These are phyloP conservation scores for Xylophagus ater DNA, from an alignment of 2,888 invertebrate species.

Conservation along the genomic window DNA sequence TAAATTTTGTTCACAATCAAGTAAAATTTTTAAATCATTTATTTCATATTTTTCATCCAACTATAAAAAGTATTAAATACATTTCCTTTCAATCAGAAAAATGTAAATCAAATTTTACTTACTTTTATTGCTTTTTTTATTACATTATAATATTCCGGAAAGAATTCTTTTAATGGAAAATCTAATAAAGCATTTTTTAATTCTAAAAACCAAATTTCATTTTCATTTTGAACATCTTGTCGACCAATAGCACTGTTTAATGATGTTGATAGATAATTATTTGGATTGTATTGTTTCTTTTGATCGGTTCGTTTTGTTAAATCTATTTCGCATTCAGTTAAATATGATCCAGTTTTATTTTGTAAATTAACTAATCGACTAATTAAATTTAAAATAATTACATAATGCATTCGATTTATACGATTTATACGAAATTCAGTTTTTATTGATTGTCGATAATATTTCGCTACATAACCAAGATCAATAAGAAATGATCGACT, in stretches of 20 bases:
- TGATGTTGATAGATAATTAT: conserved; percentile 6
- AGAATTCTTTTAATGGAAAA: conserved; percentile 18
- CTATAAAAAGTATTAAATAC: neutral
- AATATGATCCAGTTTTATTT: neutral
- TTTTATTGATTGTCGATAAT: conserved; percentile 10
- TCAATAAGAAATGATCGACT: conserved; percentile 11
- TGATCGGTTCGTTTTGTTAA: too few species aligned
- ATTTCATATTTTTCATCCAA: conserved; percentile 4
- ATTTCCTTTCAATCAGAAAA: neutral
- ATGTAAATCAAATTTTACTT: conserved; percentile 3
- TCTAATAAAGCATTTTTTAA: conserved; percentile 21
- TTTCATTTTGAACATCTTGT: conserved; percentile 16
- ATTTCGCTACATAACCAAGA: conserved; percentile 12
- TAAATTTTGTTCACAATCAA: conserved; percentile 20
- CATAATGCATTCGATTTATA: conserved; percentile 10
- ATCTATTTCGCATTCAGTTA: neutral
- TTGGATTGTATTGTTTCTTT: conserved; percentile 6
- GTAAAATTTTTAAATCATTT: conserved; percentile 16
- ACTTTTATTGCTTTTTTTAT: conserved; percentile 13
- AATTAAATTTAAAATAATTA: conserved; percentile 12
- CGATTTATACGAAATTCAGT: conserved; percentile 1
- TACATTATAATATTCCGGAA: conserved; percentile 18
- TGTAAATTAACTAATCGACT: conserved; percentile 9
- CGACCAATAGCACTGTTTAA: conserved; percentile 20
- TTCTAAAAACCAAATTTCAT: conserved; percentile 18